Evolutionary conservation across 2,888 invertebrate genomes (phyloP), one percentile per base, ranked within the genome.

Genomic region (Caenorhabditis becei): DNA sequence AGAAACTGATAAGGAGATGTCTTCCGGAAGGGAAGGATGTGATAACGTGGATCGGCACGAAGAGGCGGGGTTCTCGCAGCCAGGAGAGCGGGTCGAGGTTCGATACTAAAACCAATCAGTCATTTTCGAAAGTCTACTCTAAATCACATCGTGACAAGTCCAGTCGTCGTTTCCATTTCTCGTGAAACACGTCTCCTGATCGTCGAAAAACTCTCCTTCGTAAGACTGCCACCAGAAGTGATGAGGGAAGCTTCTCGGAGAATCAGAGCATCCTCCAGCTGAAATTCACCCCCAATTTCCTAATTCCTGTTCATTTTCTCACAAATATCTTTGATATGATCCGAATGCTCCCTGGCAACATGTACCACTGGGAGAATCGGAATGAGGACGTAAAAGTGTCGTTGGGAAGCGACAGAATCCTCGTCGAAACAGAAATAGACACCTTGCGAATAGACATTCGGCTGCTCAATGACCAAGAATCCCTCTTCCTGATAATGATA

Each of bases 401-500:
- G 62, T 59, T 69, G 71, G 2, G 63, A 66, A 5, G 78, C 78
- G 7, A 61, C 54, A 0, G 78, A 77, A 49, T 70, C 58, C 23
- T 65, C 51, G 18, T 77, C 77, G 24, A 59, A 65, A 28, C 78
- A 78, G 35, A 78, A 78, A 37, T 71, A 78, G 32, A 66, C 71
- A 11, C 78, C 78, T 54, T 70, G 65, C 11, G 78, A 71, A 2
- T n/a, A 32, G 5, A 37, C 32, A 23, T 70, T 65, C 0, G 71
- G 59, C 77, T 77, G 28, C 24, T 71, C 58, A 16, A 78, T 78
- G 1, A 71, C 51, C 20, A 78, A 37, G 28, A 24, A 47, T 28
- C 78, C 78, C 20, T 78, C 37, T 51, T 71, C 54, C 49, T 78
- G 71, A 4, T 65, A 44, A 20, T 69, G 66, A n/a, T 49, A 63